Evolutionary conservation across 2,797 vertebrate species (phyloP).

Genomic region (Tangara arthus): DNA sequence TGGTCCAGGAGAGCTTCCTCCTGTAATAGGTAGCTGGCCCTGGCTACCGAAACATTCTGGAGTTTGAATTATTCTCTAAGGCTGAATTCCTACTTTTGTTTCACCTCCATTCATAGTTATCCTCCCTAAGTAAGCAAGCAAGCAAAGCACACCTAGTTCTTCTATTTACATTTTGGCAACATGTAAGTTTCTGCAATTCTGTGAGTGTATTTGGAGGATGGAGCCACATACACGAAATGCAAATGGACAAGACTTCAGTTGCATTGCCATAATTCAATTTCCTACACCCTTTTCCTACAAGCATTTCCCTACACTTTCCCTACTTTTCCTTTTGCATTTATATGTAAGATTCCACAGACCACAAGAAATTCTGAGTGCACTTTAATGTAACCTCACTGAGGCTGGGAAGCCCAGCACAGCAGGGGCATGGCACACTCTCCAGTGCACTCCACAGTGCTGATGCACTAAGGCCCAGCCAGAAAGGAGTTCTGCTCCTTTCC

Average conservation of each 20-base stretch:
- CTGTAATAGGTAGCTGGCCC: not conserved
- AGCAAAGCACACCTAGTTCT: not conserved
- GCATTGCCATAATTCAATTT: not conserved
- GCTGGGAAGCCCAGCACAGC: not conserved
- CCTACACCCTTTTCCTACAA: not conserved
- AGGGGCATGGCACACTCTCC: not conserved
- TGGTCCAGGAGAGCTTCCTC: not conserved
- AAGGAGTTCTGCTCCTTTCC: not conserved
- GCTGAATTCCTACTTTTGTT: not conserved
- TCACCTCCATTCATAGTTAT: not conserved
- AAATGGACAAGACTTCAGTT: not conserved
- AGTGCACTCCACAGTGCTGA: not conserved
- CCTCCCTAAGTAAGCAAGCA: not conserved
- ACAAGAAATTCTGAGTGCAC: rapidly evolving
- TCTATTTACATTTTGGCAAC: not conserved
- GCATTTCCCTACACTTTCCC: not conserved
- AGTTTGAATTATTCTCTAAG: not conserved
- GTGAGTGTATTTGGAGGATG: not conserved
- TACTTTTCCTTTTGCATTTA: not conserved
- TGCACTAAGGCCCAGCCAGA: not conserved
- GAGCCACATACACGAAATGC: not conserved
- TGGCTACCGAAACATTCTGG: not conserved
- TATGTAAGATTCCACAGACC: not conserved
- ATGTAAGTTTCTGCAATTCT: not conserved
- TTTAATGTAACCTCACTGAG: not conserved